A percentile compares a stretch with the other conserved stretches of the same genome.
Evolutionary conservation across 1,140 invertebrate genomes (phyloP).

Genomic region (Pararge aegeria): DNA sequence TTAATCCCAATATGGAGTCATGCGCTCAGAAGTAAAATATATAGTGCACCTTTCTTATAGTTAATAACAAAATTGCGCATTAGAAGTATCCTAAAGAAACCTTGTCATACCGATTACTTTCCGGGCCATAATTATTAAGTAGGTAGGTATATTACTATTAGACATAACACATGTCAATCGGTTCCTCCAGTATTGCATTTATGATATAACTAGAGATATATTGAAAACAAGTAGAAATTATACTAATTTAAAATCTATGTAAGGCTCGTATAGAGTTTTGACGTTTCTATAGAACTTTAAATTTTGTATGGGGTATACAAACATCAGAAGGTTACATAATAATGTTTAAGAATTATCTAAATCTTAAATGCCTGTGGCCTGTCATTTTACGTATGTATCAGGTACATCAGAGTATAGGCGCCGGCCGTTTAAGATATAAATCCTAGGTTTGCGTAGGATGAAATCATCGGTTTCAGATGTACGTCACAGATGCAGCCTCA

Average conservation of each 20-base stretch:
- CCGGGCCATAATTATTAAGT: no score
- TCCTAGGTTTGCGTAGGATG: conserved; percentile 42
- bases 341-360: not conserved
- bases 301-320: not conserved
- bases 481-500: conserved; percentile 34
- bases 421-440: conserved; percentile 38
- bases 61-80: no score
- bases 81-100: no score
- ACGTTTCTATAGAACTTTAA: not conserved
- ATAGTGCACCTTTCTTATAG: no score
- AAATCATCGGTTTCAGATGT: conserved; percentile 45
- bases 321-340: not conserved
- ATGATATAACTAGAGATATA: no score
- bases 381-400: conserved; percentile 2
- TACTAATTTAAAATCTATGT: not conserved
- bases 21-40: no score
- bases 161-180: no score
- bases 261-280: not conserved
- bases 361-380: not conserved
- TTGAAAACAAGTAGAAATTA: not conserved
- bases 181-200: no score
- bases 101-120: no score
- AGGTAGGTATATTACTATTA: no score
- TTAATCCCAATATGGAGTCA: no score
- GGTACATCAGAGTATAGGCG: conserved; percentile 11